These are phyloP conservation scores for Theocolax elegans DNA, from an alignment of 1,140 invertebrate species.

Conservation along the genomic window DNA sequence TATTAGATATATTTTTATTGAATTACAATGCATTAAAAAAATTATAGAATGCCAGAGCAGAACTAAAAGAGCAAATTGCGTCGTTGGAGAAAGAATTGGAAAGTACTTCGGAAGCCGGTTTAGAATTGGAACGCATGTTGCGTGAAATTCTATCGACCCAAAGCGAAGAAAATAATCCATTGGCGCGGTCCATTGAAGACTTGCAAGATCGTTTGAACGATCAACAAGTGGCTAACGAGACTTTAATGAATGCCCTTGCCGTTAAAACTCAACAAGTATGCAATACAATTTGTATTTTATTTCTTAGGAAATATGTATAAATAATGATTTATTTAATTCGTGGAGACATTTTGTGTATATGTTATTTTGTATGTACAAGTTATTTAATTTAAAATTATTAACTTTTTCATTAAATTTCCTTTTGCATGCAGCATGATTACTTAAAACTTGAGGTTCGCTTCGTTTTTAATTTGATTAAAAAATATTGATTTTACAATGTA, in stretches of 20 bases:
- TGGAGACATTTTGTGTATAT: too few species aligned
- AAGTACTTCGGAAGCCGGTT: constrained; percentile 73
- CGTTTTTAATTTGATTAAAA: constrained; percentile 21
- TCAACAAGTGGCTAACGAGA: constrained; percentile 69
- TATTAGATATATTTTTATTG: not conserved
- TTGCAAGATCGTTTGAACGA: constrained; percentile 72
- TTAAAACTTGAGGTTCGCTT: constrained; percentile 56
- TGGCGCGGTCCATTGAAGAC: constrained; percentile 72
- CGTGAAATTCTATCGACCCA: constrained; percentile 72
- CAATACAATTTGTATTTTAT: constrained; percentile 27
- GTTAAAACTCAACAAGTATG: constrained; percentile 68
- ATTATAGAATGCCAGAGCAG: constrained; percentile 60
- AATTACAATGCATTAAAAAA: constrained; percentile 1
- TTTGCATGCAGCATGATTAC: constrained; percentile 55
- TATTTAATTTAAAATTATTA: not conserved
- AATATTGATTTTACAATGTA: constrained; percentile 10
- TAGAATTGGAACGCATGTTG: constrained; percentile 75
- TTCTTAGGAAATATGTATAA: constrained; percentile 8
- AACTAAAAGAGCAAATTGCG: constrained; percentile 71
- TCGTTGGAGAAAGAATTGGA: constrained; percentile 74
- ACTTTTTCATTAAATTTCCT: constrained; percentile 40
- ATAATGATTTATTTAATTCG: constrained; percentile 14
- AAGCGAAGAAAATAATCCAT: constrained; percentile 72
- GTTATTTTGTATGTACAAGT: constrained; percentile 1
- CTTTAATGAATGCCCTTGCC: constrained; percentile 62